A percentile compares a stretch with the other conserved stretches of the same genome.
These are phyloP conservation scores for Tortricodes alternella DNA, from an alignment of 2,888 invertebrate genomes.

Conservation along the genomic window DNA sequence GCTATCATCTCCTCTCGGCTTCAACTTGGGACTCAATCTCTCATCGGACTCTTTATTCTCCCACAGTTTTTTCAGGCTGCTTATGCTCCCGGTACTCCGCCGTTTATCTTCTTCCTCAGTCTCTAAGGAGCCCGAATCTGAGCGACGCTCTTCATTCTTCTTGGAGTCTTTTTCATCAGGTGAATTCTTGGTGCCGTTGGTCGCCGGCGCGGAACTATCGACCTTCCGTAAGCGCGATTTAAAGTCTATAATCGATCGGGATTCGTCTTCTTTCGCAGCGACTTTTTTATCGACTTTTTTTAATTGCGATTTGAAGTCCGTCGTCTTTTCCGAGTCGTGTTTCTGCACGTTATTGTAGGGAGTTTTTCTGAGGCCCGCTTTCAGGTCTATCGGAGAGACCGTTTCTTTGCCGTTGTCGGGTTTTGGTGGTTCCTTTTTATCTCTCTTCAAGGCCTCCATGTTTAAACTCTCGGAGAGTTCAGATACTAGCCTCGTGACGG, in stretches of 20 bases:
- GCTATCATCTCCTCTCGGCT: slow-evolving; percentile 48
- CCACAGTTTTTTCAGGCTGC: slow-evolving; percentile 95
- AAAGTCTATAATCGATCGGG: slow-evolving; percentile 89
- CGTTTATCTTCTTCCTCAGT: slow-evolving; percentile 91
- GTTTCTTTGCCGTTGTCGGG: slow-evolving; percentile 50
- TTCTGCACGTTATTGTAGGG: slow-evolving; percentile 50
- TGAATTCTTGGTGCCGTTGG: slow-evolving; percentile 64
- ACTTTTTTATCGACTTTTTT: slow-evolving; percentile 88
- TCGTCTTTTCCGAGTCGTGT: slow-evolving; percentile 57
- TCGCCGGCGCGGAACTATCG: slow-evolving; percentile 74
- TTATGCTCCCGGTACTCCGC: slow-evolving; percentile 95
- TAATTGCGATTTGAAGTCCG: slow-evolving; percentile 85
- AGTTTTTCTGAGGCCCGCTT: slow-evolving; percentile 77
- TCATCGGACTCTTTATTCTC: slow-evolving; percentile 89
- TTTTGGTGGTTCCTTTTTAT: slow-evolving; percentile 38
- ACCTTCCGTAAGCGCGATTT: slow-evolving; percentile 93
- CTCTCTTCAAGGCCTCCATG: slow-evolving; percentile 80
- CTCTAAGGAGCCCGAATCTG: slow-evolving; percentile 57
- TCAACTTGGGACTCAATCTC: slow-evolving; percentile 86
- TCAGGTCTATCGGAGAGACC: slow-evolving; percentile 72
- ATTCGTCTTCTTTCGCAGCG: slow-evolving; percentile 53
- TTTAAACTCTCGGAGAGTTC: slow-evolving; percentile 93
- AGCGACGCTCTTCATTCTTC: slow-evolving; percentile 62
- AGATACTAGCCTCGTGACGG: slow-evolving; percentile 90
- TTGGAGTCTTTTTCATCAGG: slow-evolving; percentile 54